Base-by-base conservation (phyloP, 1,140 invertebrate genomes). In the Drosophila tani region DNA sequence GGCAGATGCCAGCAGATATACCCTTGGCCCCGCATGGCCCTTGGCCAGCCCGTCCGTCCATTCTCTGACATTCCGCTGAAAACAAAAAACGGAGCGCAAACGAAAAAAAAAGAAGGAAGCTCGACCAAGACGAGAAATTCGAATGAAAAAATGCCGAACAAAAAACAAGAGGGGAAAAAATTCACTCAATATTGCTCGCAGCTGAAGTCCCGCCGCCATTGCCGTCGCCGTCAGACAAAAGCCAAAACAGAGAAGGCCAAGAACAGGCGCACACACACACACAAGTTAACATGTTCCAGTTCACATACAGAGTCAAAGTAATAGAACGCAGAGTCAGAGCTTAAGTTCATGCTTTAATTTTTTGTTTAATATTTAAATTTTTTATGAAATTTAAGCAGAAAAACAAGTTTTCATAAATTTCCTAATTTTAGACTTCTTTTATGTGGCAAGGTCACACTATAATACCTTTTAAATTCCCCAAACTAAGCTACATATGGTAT, bases 101-200 rank as follows among this genome's bases (percentile, higher is more conserved):
- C 7, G 41, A 21, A 38, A 32, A 14, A 46, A 0, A 62, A 46
- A 12, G 12, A 7, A 6, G 38, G 7, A 2, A 35, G 49, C 49
- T 3, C 24, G 12, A 17, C n/a, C 5, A 35, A 19, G 32, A 49
- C 32, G 14, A 59, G 50, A 51, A 51, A 49, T 47, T 70, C 62
- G 56, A 58, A 67, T 59, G 64, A 50, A 51, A 76, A 60, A 77
- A 57, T 62, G 53, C 19, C 51, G 40, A 65, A 57, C 15, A 45
- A 64, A 57, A 75, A 75, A 66, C 38, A 62, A 53, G 24, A 24
- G 47, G 21, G 15, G 32, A 21, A 76, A 58, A 76, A 76, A 75
- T 73, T 21, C 46, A 73, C 69, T 73, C 69, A 73, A 73, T 73
- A 73, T 73, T 73, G 69, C 69, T 58, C n/a, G 55, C 69, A 76